Base-by-base conservation (phyloP, 2,888 invertebrate species). In the Aspidiotus rigidus region DNA sequence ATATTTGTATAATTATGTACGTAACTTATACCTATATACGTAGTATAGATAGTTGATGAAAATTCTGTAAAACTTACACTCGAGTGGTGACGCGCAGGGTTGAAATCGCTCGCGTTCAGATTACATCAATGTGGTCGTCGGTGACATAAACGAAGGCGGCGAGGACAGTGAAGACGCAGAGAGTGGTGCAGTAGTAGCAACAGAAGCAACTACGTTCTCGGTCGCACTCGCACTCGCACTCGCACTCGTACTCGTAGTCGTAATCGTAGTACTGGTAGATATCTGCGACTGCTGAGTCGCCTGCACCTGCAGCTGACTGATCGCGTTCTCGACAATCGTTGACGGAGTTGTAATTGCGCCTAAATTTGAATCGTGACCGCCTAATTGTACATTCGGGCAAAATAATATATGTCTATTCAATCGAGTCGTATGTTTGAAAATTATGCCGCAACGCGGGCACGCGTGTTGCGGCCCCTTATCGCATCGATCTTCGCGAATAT, bases 401-500 rank as follows among this genome's bases (percentile, higher is more conserved):
- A 74, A 70, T 28, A 73, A 69, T 11, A 74, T 72, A 39, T 73
- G 74, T 66, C 73, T 72, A 56, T 73, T 73, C n/a, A 73, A 66
- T 7, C 73, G 73, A 53, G 70, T 72, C 69, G 75, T 76, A 71
- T 77, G 75, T 71, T 77, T 76, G 74, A 78, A 78, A 69, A 75
- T 75, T 67, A 76, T 74, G 13, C 76, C 77, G 72, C 78, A 78
- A 7, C 85, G 84, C 62, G 83, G 83, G 77, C 87, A 88, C 77
- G 85, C 84, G 80, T 85, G 85, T 76, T 85, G 83, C 17, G 87
- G 86, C 74, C 84, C 83, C 77, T 85, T 86, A 73, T 84, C 83
- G 77, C 90, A 90, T 69, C 78, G 77, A 69, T 77, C 77, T 70
- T 77, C 76, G 16, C 80, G 76, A 15, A 79, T 76, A 74, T 82